Base-by-base conservation (phyloP, 2,113 vertebrate species). In the Euleptes europaea region DNA sequence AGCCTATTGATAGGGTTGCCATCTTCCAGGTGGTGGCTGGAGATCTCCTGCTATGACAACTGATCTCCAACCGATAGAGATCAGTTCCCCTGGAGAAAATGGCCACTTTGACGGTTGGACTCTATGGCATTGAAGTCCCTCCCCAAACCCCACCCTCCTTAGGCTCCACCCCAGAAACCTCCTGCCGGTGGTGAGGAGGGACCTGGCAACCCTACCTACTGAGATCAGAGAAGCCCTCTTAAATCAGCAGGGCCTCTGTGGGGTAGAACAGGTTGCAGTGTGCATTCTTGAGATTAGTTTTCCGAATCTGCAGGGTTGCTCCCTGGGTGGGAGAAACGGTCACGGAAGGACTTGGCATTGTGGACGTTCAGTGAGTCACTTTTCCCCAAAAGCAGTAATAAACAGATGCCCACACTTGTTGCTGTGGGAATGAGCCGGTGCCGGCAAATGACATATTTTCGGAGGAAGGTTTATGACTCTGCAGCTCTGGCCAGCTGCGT, bases 391-490 rank as follows among this genome's bases (percentile, higher is more conserved):
- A 8, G 0, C 5, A 0, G 81, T 42, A n/a, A 31, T 40, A 17
- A 4, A 33, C 65, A 0, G 0, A 26, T 17, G 17, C n/a, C 74
- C 11, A 42, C 0, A 17, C 0, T 1, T 0, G 54, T 0, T 13
- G 80, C 54, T 5, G 19, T 11, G 5, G 51, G 67, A 33, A 26
- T 1, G 2, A 8, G 38, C 71, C 19, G 57, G 49, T 31, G 0
- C 14, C 7, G 14, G 19, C 47, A 49, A 31, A n/a, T 33, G 31
- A 31, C 74, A n/a, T 54, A 63, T 0, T 42, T 67, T 2, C 1
- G 60, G 74, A 38, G 12, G 8, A 19, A 70, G 51, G 2, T 14
- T 47, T 35, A 38, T 17, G 14, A 86, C 38, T 28, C 4, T 0
- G 8, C 4, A 35, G 42, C 14, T n/a, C 72, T 3, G 42, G n/a